Evolutionary conservation across 2,797 vertebrate genomes (phyloP).

Genomic region (Acipenser transmontanus): DNA sequence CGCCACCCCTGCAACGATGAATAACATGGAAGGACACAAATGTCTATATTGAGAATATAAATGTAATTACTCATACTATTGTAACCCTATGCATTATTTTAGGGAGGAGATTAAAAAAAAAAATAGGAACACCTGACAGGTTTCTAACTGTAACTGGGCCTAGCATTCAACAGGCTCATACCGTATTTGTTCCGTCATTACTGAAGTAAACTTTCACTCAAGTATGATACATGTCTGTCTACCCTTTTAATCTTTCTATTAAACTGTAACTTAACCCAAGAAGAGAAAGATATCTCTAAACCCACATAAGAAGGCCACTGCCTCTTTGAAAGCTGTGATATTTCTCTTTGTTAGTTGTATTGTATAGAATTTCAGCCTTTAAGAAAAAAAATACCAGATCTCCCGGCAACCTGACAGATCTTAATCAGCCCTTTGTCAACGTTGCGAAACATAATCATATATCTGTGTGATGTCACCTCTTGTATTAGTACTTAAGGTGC

Average conservation of each 20-base stretch:
- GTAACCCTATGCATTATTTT: too few species aligned
- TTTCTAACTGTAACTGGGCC: conserved; percentile 5
- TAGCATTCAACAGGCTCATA: not conserved
- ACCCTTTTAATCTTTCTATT: conserved; percentile 31
- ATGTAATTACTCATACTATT: too few species aligned
- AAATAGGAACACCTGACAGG: not conserved
- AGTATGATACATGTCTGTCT: conserved; percentile 10
- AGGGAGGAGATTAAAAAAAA: too few species aligned
- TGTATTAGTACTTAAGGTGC: conserved; percentile 31
- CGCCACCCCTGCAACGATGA: too few species aligned
- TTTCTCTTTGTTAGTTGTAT: conserved; percentile 38
- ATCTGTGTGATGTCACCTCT: conserved; percentile 48
- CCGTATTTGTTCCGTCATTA: not conserved
- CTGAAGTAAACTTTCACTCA: conserved; percentile 18
- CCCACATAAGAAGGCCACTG: conserved; percentile 37
- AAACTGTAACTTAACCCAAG: conserved; percentile 36
- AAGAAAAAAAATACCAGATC: conserved; percentile 35
- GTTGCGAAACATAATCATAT: conserved; percentile 35
- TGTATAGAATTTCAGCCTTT: conserved; percentile 38
- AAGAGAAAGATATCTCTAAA: conserved; percentile 37
- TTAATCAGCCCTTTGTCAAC: conserved; percentile 48
- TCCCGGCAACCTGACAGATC: conserved; percentile 47
- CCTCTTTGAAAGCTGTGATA: conserved; percentile 42
- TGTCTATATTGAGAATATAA: too few species aligned
- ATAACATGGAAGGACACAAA: too few species aligned